These are phyloP conservation scores for Trimorus sp. DNA, from an alignment of 2,888 invertebrate genomes.

Conservation along the genomic window DNA sequence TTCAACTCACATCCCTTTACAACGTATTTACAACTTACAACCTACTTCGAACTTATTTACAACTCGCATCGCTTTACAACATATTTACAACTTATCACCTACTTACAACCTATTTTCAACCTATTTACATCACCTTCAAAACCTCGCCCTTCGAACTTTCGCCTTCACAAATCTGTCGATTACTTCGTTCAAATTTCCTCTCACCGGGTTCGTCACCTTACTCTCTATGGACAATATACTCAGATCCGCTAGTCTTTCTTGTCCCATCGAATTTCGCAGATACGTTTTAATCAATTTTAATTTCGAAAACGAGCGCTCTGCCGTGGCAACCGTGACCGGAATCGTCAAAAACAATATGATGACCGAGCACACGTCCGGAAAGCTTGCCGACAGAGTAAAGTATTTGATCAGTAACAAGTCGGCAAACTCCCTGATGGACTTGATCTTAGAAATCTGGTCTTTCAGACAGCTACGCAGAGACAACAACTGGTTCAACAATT, in stretches of 20 bases:
- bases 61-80: too few relatives aligned
- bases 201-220: slow-evolving; percentile 38
- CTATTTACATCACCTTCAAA: too few relatives aligned
- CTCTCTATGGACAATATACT: slow-evolving; percentile 51
- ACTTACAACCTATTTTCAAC: too few relatives aligned
- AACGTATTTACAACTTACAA: too few relatives aligned
- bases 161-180: slow-evolving; percentile 54
- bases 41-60: too few relatives aligned
- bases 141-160: slow-evolving; percentile 39
- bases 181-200: slow-evolving; percentile 50
- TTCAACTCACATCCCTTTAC: too few relatives aligned
- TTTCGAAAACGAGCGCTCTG: slow-evolving; percentile 52
- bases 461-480: slow-evolving; percentile 43
- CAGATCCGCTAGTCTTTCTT: slow-evolving; percentile 54
- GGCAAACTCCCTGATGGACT: slow-evolving; percentile 34
- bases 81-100: too few relatives aligned
- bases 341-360: slow-evolving; percentile 47
- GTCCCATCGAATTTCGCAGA: slow-evolving; percentile 44
- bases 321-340: slow-evolving; percentile 43
- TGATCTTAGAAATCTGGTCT: slow-evolving; percentile 38
- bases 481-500: slow-evolving; percentile 41
- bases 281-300: slow-evolving; percentile 51
- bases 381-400: slow-evolving; percentile 43
- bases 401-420: slow-evolving; percentile 46
- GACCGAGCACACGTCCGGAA: slow-evolving; percentile 45